Conservation (phyloP, 2,888 invertebrate species). For the Mythimna ferrago region DNA sequence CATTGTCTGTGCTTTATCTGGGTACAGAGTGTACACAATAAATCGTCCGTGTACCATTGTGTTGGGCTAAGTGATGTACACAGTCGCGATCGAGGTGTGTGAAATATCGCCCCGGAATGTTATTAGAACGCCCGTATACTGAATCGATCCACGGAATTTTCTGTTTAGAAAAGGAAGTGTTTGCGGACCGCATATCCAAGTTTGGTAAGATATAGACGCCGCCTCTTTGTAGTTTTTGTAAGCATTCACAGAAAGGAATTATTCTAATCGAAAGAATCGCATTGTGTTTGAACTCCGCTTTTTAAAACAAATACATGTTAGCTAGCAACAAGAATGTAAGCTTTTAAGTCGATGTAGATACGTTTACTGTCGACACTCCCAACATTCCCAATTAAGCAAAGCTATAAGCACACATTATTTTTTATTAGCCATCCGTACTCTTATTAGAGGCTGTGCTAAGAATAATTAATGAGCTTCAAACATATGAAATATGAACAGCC, state of each 20-base stretch:
- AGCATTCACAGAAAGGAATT: slow-evolving; percentile 69
- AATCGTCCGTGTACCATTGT: slow-evolving; percentile 86
- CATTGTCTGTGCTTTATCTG: slow-evolving; percentile 88
- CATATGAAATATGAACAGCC: slow-evolving; percentile 64
- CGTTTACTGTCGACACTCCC: slow-evolving; percentile 10
- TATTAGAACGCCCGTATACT: slow-evolving; percentile 84
- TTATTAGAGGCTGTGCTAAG: slow-evolving; percentile 45
- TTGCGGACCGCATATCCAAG: slow-evolving; percentile 70
- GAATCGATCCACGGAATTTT: slow-evolving; percentile 82
- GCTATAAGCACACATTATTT: slow-evolving; percentile 42
- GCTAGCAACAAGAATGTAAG: slow-evolving; percentile 13
- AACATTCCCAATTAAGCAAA: slow-evolving; percentile 36
- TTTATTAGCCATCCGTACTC: slow-evolving; percentile 40
- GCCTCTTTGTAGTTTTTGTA: slow-evolving; percentile 65
- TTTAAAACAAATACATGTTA: slow-evolving; percentile 31
- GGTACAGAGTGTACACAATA: slow-evolving; percentile 84
- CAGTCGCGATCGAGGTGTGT: slow-evolving; percentile 77
- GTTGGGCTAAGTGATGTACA: slow-evolving; percentile 74
- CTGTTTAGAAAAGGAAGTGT: slow-evolving; percentile 75
- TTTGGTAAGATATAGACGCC: slow-evolving; percentile 72
- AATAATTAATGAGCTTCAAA: slow-evolving; percentile 62
- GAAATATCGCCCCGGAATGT: slow-evolving; percentile 85
- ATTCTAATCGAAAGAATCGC: slow-evolving; percentile 53
- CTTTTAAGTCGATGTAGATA: slow-evolving; percentile 4
- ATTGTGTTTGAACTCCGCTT: slow-evolving; percentile 35